Conservation (phyloP, 2,797 vertebrate genomes). For the Ctenopoma multispine region DNA sequence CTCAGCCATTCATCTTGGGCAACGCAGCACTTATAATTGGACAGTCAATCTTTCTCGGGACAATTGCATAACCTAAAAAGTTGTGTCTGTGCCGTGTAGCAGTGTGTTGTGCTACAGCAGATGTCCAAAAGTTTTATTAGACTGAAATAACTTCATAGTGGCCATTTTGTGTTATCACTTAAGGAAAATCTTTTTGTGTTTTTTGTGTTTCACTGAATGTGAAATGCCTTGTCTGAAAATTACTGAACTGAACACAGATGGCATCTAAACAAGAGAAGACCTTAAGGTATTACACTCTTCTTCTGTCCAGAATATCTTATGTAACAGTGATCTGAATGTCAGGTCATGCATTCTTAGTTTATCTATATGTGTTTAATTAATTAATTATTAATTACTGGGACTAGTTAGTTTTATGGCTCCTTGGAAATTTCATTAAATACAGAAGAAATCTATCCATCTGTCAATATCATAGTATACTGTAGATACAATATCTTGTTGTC, state of each 20-base stretch:
- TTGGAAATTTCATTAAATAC: background rate
- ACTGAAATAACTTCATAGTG: background rate
- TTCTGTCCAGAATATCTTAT: background rate
- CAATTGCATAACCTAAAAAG: constrained; percentile 23
- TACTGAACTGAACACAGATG: constrained; percentile 8
- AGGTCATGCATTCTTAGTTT: too few species aligned
- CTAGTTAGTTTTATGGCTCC: too few species aligned
- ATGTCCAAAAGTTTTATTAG: constrained; percentile 7
- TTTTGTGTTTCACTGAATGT: constrained; percentile 24
- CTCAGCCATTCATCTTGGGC: constrained; percentile 42
- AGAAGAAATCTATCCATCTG: background rate
- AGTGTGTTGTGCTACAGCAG: constrained; percentile 14
- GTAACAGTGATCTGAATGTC: background rate
- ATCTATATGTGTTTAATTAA: too few species aligned
- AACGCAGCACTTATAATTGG: constrained; percentile 32
- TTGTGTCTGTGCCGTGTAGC: constrained; percentile 1
- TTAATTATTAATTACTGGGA: too few species aligned
- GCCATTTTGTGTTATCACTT: background rate
- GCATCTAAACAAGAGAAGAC: background rate
- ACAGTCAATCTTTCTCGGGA: constrained; percentile 23
- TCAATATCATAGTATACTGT: background rate
- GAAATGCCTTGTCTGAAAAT: background rate
- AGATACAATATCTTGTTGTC: background rate
- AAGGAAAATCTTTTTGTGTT: constrained; percentile 3
- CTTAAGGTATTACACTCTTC: background rate